A percentile compares a stretch with the other conserved stretches of the same genome.
phyloP scores from a whole-genome alignment of 1,140 invertebrate species.

The Neelides sp. region DNA sequence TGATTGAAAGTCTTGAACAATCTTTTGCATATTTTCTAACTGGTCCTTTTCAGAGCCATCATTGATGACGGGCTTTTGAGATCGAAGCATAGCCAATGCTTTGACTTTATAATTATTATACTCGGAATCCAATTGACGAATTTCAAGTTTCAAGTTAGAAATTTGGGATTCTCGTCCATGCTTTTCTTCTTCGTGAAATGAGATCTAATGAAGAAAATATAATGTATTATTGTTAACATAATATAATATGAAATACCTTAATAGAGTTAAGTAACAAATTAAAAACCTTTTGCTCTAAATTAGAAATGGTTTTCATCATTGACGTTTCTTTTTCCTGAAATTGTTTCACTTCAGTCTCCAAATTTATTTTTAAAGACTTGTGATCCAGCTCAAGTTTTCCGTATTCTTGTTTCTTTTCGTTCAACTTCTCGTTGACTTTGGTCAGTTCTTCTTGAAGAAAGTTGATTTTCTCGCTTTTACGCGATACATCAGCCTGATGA shows the following conservation, averaged over 20 bases:
- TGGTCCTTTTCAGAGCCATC: constrained; percentile 16
- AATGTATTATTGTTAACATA: not conserved
- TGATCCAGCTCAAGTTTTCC: constrained; percentile 18
- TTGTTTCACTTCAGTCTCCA: constrained; percentile 23
- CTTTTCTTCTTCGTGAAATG: constrained; percentile 26
- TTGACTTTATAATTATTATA: constrained; percentile 29
- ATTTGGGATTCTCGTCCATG: constrained; percentile 27
- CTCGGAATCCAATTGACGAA: constrained; percentile 28
- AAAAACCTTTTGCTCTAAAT: constrained; percentile 26
- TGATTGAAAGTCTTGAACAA: constrained; percentile 30
- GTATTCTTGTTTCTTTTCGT: constrained; percentile 25
- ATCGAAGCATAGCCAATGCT: constrained; percentile 28
- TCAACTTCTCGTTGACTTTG: constrained; percentile 23
- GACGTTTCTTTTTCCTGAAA: constrained; percentile 15
- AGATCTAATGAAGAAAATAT: constrained; percentile 17
- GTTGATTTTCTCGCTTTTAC: constrained; percentile 26
- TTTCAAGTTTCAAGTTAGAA: constrained; percentile 28
- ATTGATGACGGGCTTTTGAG: constrained; percentile 14
- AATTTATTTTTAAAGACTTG: constrained; percentile 25
- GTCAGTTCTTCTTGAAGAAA: constrained; percentile 27
- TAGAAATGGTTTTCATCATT: constrained; percentile 16
- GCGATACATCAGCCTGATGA: constrained; percentile 17
- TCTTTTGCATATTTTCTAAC: constrained; percentile 30
- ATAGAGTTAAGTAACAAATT: not conserved
- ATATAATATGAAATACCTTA: not conserved